Evolutionary conservation across 1,140 invertebrate genomes (phyloP), one percentile per base, ranked within the genome.

Genomic region (Oscheius sp.): DNA sequence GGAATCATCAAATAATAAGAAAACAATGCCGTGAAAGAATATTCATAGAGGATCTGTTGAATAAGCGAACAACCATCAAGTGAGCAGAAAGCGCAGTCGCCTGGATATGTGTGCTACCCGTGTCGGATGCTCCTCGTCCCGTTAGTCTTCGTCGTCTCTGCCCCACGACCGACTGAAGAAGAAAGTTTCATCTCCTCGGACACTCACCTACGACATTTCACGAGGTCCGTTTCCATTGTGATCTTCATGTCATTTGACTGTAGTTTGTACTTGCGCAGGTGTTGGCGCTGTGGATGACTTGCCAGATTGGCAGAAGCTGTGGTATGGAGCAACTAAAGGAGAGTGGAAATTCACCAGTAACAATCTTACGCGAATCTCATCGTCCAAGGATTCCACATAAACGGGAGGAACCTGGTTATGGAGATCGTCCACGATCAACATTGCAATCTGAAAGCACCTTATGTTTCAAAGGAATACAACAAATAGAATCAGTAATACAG

Each of bases 391-490:
- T 59, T 77, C 76, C 15, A 76, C 73, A 58, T 77, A 77, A 18
- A 75, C 73, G n/a, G 76, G 76, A 1, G 76, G 76, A 2, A 77
- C 76, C 70, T 77, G 76, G 66, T 77, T 77, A 61, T 77, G 76
- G 28, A 77, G 34, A 38, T 77, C 76, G 55, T 77, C 76, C 29
- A 77, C 76, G 28, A 77, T 77, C 0, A 77, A 36, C 58, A 74
- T 64, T n/a, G 76, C 70, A 20, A 75, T 63, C 55, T 68, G 52
- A 23, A 59, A 46, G 20, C 23, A 10, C 10, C 26, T 18, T 18
- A 62, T 18, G 7, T 55, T 23, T 13, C 4, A 64, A 66, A 29
- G 26, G 15, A 10, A 29, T 20, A 55, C 23, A 55, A 7, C 49
- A 7, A 7, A 15, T 20, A n/a, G n/a, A n/a, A n/a, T n/a, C n/a